Base-by-base conservation (phyloP, 2,113 vertebrate species). In the Acanthochromis polyacanthus region DNA sequence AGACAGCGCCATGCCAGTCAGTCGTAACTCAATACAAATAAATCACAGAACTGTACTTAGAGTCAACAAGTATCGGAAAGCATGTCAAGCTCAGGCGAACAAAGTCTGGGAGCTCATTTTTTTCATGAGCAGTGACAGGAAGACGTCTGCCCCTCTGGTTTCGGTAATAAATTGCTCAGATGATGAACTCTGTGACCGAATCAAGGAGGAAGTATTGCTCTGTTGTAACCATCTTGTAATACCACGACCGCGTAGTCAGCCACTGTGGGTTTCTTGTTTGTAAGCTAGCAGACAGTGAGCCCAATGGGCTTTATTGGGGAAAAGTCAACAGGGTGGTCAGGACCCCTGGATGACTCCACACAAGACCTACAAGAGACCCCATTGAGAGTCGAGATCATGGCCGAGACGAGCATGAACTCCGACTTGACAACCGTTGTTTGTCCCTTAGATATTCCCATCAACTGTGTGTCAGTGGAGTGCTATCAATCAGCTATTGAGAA, bases 291-390 rank as follows among this genome's bases (percentile, higher is more conserved):
- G 71, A 73, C 76, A 75, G 82, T 64, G 43, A 80, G 50, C 40
- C 67, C 58, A 78, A 82, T 88, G 85, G 88, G 61, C 82, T 92
- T 91, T 86, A 78, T 83, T 76, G 60, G 77, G 71, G 79, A 74
- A 87, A 90, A 89, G 88, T 93, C 90, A 92, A 92, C 90, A 86
- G 82, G 82, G 81, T 51, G 81, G 90, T 90, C 87, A 84, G 38
- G 79, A 90, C 87, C 82, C 80, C 73, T 53, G 74, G 80, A 69
- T 80, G 85, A 89, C 89, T 83, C 85, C 81, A 64, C 28, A 80
- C 72, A 76, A 78, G 60, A 77, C 50, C 67, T 50, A 92, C 85
- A 91, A 91, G 81, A 88, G 81, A 55, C 51, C 80, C 87, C 84
- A 89, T 89, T 92, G 88, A 93, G 75, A 83, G 60, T 57, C 40